Evolutionary conservation across 2,797 vertebrate genomes (phyloP), one percentile per base, ranked within the genome.

Genomic region (Sebastes taczanowskii): DNA sequence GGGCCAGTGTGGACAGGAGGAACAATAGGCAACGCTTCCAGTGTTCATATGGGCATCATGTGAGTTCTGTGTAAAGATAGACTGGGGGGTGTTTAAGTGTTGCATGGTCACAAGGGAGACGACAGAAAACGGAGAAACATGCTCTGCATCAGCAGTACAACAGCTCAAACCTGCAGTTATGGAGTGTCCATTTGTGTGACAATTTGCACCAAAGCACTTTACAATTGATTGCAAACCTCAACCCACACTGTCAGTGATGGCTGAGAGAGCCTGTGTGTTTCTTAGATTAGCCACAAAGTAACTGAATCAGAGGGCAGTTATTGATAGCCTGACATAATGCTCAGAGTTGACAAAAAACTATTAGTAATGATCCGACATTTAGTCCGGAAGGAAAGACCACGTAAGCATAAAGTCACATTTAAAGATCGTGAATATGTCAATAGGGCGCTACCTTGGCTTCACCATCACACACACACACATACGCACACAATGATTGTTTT

Each of bases 161-260:
- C 79, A 78, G 75, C 87, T 91, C 71, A 74, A 89, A 91, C 74
- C 67, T 65, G 74, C 78, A 88, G 76, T 77, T 74, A 68, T 69
- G 55, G 22, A 81, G 66, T 25, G 70, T 80, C 74, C 81, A 81
- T 86, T 84, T 84, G 81, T 72, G 52, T 74, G 68, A 58, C 65
- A 67, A 81, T 86, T 77, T 82, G 64, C 66, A 76, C 71, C 67
- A 81, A 84, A 94, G 91, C 88, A 72, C 86, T 92, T 89, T 80
- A 83, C 58, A 34, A 90, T 88, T 86, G 87, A 94, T 89, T 79
- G 34, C 66, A 78, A 74, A 64, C 67, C 65, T 71, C 60, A 77
- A 64, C 71, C 14, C 18, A 1, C 29, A 27, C 63, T 74, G 4
- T 78, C 56, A 34, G 29, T 14, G 72, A 70, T 22, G 53, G 42